Percentiles rank a stretch among this genome's conserved stretches.
Conservation (phyloP, 2,888 invertebrate species). For the Byasa hedistus region DNA sequence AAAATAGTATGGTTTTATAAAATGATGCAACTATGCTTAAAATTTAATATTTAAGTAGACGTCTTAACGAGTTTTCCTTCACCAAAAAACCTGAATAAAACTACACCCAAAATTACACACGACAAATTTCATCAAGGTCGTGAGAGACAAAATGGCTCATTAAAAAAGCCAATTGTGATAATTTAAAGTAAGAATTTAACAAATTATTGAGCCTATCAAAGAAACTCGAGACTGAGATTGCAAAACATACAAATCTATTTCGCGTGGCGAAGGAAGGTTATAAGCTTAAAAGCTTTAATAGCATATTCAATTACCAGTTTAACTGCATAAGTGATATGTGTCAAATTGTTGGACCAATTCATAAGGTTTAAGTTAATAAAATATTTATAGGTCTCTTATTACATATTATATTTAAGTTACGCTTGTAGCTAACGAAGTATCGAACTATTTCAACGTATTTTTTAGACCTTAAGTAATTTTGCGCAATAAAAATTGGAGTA, state of each 20-base stretch:
- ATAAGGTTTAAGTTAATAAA: too few species aligned
- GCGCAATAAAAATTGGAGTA: too few species aligned
- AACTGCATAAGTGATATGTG: too few species aligned
- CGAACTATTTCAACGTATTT: too few species aligned
- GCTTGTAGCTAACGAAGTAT: too few species aligned
- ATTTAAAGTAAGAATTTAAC: background rate
- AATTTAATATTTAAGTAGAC: background rate
- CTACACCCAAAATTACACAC: constrained; percentile 4
- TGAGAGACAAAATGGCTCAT: background rate
- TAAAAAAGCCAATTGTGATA: background rate
- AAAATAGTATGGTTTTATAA: too few species aligned
- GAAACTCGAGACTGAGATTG: background rate
- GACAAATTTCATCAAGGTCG: constrained; percentile 11
- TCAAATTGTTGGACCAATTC: too few species aligned
- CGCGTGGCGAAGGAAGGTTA: background rate
- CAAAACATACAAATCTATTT: background rate
- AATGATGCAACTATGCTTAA: background rate
- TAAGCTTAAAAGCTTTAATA: background rate
- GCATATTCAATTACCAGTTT: too few species aligned
- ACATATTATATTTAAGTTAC: too few species aligned
- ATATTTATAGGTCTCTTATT: too few species aligned
- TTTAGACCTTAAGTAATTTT: too few species aligned
- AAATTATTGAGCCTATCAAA: background rate
- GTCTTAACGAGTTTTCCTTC: constrained; percentile 4
- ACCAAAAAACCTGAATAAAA: constrained; percentile 1